Evolutionary conservation across 2,113 vertebrate species (phyloP).

Genomic region (Ancistrus triradiatus): DNA sequence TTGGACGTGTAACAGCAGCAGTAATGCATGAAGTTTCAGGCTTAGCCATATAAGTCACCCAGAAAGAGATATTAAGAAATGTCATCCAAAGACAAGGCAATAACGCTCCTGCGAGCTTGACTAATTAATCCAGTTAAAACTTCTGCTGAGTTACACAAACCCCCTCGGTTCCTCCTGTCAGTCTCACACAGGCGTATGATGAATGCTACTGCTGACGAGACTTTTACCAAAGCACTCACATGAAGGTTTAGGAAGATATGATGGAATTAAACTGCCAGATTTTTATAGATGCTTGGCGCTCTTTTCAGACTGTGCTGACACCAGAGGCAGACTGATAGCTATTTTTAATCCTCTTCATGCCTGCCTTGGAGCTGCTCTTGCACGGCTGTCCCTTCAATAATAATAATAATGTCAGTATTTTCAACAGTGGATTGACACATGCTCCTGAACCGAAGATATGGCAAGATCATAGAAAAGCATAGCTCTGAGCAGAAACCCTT

Average conservation of each 20-base stretch:
- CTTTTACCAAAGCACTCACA: neutral
- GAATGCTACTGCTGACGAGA: constrained; percentile 14
- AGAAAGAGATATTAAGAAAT: constrained; percentile 32
- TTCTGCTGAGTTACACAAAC: constrained; percentile 25
- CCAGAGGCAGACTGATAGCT: constrained; percentile 50
- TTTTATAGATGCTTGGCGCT: constrained; percentile 37
- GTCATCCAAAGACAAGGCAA: constrained; percentile 20
- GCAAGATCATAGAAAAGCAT: neutral
- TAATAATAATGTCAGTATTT: constrained; percentile 53
- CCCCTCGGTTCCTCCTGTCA: constrained; percentile 20
- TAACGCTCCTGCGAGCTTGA: constrained; percentile 6
- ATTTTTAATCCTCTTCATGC: constrained; percentile 62
- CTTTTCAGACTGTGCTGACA: constrained; percentile 42
- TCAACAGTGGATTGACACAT: constrained; percentile 51
- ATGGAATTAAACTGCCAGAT: constrained; percentile 38
- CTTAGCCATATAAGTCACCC: constrained; percentile 16
- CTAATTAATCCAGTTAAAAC: constrained; percentile 35
- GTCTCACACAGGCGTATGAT: constrained; percentile 14
- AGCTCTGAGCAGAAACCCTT: neutral
- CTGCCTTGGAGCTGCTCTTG: constrained; percentile 51
- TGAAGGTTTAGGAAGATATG: constrained; percentile 13
- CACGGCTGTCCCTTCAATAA: constrained; percentile 62
- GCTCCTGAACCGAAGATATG: constrained; percentile 17
- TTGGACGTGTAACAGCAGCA: constrained; percentile 3
- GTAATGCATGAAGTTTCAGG: neutral